These are phyloP conservation scores for Episyrphus balteatus DNA, from an alignment of 1,140 invertebrate genomes.

Conservation along the genomic window DNA sequence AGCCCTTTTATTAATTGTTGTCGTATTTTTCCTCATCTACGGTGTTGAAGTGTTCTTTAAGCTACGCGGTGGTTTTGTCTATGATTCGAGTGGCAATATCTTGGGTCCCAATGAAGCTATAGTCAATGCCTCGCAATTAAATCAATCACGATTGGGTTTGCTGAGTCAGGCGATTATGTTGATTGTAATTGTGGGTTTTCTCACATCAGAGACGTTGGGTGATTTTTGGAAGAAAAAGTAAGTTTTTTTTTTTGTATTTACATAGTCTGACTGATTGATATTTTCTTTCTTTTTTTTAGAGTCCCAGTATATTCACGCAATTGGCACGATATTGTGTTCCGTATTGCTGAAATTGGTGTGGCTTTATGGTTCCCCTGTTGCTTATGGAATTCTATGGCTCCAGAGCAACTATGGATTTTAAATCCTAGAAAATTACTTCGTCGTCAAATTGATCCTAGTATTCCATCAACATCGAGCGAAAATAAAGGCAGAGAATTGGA, in stretches of 20 bases:
- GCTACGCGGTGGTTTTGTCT: conserved; percentile 50
- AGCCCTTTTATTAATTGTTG: conserved; percentile 76
- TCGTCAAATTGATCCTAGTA: conserved; percentile 39
- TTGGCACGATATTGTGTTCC: conserved; percentile 83
- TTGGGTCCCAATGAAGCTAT: conserved; percentile 35
- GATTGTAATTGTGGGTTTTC: conserved; percentile 74
- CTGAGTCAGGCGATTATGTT: conserved; percentile 77
- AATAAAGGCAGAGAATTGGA: conserved; percentile 32
- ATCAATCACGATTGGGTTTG: conserved; percentile 79
- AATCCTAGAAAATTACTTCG: conserved; percentile 80
- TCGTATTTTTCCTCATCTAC: conserved; percentile 89
- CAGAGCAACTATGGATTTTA: conserved; percentile 87
- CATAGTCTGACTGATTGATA: background rate
- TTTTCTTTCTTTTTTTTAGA: conserved; percentile 38
- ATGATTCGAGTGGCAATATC: conserved; percentile 30
- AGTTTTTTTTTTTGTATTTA: conserved; percentile 21
- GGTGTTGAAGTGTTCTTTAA: conserved; percentile 92
- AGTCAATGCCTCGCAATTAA: conserved; percentile 77
- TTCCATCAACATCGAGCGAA: conserved; percentile 30
- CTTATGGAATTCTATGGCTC: conserved; percentile 89
- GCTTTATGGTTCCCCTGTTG: conserved; percentile 90
- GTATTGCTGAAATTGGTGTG: conserved; percentile 85
- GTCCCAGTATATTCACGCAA: conserved; percentile 80
- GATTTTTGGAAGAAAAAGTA: conserved; percentile 87
- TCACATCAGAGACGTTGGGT: conserved; percentile 79